Evolutionary conservation across 1,140 invertebrate species (phyloP), one percentile per base, ranked within the genome.

Genomic region (Paralvinella palmiformis): DNA sequence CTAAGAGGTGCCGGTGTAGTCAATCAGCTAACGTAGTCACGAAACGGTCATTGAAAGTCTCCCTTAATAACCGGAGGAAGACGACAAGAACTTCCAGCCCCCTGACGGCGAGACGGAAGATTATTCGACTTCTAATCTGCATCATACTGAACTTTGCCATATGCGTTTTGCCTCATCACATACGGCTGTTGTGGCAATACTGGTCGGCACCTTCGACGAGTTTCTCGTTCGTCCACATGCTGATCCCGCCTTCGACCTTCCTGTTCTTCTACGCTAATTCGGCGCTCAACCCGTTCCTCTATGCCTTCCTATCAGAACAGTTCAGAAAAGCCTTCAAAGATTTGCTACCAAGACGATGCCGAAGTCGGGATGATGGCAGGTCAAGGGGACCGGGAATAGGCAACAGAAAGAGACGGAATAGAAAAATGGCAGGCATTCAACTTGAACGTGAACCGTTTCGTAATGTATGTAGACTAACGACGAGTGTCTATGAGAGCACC

Each of bases 141-240:
- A 88, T 92, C 15, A 88, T 92, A 6, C 79, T 89, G 45, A 87
- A 88, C 50, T 93, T 93, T 76, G 89, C 89, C 1, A 67, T 91
- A 15, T 92, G 90, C 80, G 91, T 92, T 76, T 77, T 92, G 27
- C 91, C 91, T 1, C 88, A 89, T 77, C 91, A 92, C 79, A 87
- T 88, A 0, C 83, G 90, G 13, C 90, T 91, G 73, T 86, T 91
- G 79, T 89, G 90, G 86, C 87, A 89, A 37, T 72, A n/a, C n/a
- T n/a, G n/a, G n/a, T n/a, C n/a, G n/a, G n/a, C n/a, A n/a, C n/a
- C n/a, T n/a, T n/a, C n/a, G n/a, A n/a, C n/a, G n/a, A n/a, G n/a
- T n/a, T 33, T 10, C 1, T 17, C 24, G 6, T n/a, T n/a, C n/a
- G n/a, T n/a, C n/a, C n/a, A n/a, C n/a, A 10, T 27, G 55, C 79